These are phyloP conservation scores for Luperina testacea DNA, from an alignment of 2,888 invertebrate species.

Conservation along the genomic window DNA sequence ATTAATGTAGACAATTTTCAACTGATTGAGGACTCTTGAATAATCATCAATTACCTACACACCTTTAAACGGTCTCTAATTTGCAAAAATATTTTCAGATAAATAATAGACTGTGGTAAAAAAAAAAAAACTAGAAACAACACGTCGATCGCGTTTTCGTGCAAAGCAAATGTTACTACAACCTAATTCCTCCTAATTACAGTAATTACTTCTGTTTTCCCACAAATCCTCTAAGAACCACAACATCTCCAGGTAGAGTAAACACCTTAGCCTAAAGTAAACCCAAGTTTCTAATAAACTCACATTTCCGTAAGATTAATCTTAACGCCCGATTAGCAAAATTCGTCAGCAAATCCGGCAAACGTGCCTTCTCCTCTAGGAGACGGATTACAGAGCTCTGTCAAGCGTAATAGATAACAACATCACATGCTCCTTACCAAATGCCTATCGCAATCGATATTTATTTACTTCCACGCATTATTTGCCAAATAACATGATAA, in stretches of 20 bases:
- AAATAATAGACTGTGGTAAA: too few relatives aligned
- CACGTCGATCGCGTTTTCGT: not conserved
- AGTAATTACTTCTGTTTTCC: constrained; percentile 1
- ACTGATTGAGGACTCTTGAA: constrained; percentile 21
- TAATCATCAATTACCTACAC: constrained; percentile 7
- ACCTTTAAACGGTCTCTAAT: not conserved
- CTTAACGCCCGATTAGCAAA: constrained; percentile 78
- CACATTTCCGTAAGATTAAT: constrained; percentile 71
- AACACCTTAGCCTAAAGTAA: constrained; percentile 33
- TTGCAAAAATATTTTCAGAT: constrained; percentile 4
- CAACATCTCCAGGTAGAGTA: constrained; percentile 42
- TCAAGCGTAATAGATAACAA: constrained; percentile 79
- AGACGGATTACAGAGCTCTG: constrained; percentile 79
- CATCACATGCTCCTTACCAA: constrained; percentile 71
- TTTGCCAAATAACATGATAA: constrained; percentile 68
- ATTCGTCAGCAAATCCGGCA: constrained; percentile 75
- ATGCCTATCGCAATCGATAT: constrained; percentile 66
- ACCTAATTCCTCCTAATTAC: not conserved
- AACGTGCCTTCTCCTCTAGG: constrained; percentile 79
- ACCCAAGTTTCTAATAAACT: constrained; percentile 64
- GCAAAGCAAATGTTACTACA: not conserved
- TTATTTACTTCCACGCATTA: constrained; percentile 66
- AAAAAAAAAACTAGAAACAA: not conserved
- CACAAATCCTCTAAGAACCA: not conserved
- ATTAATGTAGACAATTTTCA: constrained; percentile 6